These are phyloP conservation scores for Boulengeromyrus knoepffleri DNA, from an alignment of 2,113 vertebrate species.

Conservation along the genomic window DNA sequence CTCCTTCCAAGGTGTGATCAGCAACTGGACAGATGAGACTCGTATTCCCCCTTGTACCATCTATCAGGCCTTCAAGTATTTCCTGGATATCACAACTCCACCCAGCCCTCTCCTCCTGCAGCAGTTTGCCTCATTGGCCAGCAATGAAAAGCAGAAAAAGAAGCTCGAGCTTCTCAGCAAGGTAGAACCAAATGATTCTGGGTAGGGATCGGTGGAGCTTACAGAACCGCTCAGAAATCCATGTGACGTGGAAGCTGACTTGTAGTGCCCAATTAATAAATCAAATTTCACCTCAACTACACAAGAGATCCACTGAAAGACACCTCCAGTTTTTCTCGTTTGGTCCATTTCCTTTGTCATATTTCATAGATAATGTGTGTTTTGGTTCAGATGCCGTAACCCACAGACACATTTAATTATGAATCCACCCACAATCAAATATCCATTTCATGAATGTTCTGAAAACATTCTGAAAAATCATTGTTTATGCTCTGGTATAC, in stretches of 20 bases:
- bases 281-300: background rate
- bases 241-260: background rate
- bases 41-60: conserved; percentile 91
- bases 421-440: conserved; percentile 49
- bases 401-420: conserved; percentile 27
- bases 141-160: conserved; percentile 81
- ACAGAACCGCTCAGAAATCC: background rate
- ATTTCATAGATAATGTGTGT: background rate
- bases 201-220: background rate
- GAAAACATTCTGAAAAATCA: conserved; percentile 55
- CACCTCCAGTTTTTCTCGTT: background rate
- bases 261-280: background rate
- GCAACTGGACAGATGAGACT: conserved; percentile 85
- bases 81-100: conserved; percentile 92
- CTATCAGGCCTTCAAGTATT: conserved; percentile 91
- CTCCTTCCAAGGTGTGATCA: conserved; percentile 76
- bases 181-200: conserved; percentile 52
- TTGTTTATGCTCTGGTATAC: conserved; percentile 38
- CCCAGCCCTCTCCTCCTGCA: conserved; percentile 86
- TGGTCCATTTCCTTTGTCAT: background rate
- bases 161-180: conserved; percentile 86
- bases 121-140: conserved; percentile 86
- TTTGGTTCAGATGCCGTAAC: conserved; percentile 5
- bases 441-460: conserved; percentile 50
- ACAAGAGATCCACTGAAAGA: background rate